Evolutionary conservation across 2,888 invertebrate genomes (phyloP).

Genomic region (Nymphalis c-album): DNA sequence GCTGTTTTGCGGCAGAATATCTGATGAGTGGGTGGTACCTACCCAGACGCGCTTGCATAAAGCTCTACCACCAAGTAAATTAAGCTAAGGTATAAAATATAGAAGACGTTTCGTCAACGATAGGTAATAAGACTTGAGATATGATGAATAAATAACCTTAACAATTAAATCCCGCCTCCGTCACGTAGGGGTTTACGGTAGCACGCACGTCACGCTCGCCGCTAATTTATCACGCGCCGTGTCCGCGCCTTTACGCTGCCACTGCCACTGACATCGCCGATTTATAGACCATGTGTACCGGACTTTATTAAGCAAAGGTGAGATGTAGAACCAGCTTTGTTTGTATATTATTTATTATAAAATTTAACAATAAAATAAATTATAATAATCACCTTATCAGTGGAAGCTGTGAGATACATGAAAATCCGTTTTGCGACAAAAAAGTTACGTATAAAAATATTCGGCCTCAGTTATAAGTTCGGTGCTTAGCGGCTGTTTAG

Average conservation of each 20-base stretch:
- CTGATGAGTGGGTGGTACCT: no score
- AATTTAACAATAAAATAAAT: neutral
- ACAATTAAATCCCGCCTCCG: constrained; percentile 43
- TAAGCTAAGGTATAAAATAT: no score
- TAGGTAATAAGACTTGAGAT: constrained; percentile 8
- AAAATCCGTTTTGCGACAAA: no score
- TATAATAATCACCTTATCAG: no score
- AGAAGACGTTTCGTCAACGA: neutral
- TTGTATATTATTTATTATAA: neutral
- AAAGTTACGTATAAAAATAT: no score
- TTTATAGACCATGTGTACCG: constrained; percentile 51
- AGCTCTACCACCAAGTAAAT: no score
- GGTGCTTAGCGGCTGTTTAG: no score
- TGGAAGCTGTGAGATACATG: no score
- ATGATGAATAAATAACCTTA: constrained; percentile 27
- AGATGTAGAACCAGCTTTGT: neutral
- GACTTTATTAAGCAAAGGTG: constrained; percentile 30
- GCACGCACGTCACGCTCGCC: constrained; percentile 57
- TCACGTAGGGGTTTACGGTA: constrained; percentile 57
- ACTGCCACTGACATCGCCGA: constrained; percentile 61
- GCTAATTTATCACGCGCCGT: constrained; percentile 53
- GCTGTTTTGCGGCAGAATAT: no score
- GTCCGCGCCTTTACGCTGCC: constrained; percentile 68
- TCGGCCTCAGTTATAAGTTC: no score
- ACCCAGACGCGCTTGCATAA: no score